Percentiles rank a stretch among this genome's conserved stretches.
Evolutionary conservation across 1,140 invertebrate species (phyloP).

Genomic region (Magallana gigas): DNA sequence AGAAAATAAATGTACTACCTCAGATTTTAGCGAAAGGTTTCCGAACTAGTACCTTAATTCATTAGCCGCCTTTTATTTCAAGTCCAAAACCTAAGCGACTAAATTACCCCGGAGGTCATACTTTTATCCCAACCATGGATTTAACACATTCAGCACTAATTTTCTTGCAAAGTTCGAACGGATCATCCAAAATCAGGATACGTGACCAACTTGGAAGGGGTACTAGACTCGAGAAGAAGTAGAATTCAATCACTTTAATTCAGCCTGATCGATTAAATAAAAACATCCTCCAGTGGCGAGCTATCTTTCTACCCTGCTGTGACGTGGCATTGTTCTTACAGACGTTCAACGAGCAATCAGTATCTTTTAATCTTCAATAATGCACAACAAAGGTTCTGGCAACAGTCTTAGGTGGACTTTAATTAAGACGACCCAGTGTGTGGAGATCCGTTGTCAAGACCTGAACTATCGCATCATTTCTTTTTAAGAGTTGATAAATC

Average conservation of each 20-base stretch:
- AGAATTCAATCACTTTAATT: slow-evolving; percentile 4
- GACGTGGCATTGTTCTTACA: slow-evolving; percentile 25
- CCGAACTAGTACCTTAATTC: no score
- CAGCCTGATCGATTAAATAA: neutral
- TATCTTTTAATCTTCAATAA: slow-evolving; percentile 36
- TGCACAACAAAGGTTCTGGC: slow-evolving; percentile 18
- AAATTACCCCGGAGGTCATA: no score
- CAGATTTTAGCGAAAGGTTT: no score
- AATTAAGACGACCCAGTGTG: slow-evolving; percentile 14
- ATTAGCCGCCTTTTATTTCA: no score
- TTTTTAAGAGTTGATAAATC: slow-evolving; percentile 1
- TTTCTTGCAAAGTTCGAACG: slow-evolving; percentile 10
- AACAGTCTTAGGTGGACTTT: slow-evolving; percentile 35
- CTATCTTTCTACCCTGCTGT: slow-evolving; percentile 6
- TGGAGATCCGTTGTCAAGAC: slow-evolving; percentile 29
- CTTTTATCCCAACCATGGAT: neutral
- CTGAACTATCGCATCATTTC: neutral
- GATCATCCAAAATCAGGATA: slow-evolving; percentile 10
- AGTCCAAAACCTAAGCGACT: no score
- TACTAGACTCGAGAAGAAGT: neutral
- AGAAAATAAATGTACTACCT: no score
- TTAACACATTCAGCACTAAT: neutral
- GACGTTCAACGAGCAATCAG: slow-evolving; percentile 22
- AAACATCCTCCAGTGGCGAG: neutral
- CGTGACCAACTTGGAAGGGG: neutral